phyloP scores from a whole-genome alignment of 2,113 vertebrate species.

The Vidua macroura region DNA sequence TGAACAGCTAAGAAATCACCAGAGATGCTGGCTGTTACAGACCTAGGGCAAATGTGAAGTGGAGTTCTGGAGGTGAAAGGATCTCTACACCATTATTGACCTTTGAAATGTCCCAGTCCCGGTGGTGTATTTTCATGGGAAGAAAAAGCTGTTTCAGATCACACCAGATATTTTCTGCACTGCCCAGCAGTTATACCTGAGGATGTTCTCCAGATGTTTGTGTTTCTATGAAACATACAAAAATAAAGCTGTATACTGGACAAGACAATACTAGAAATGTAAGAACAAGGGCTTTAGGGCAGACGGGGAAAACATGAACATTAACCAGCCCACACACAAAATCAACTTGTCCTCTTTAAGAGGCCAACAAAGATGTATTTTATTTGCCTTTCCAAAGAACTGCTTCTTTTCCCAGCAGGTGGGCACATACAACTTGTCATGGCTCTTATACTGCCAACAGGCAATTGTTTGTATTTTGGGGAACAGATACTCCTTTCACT shows the following conservation, averaged over 20 bases:
- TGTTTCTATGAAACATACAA: slow-evolving; percentile 55
- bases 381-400: slow-evolving; percentile 6
- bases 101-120: slow-evolving; percentile 21
- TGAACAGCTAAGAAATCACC: not conserved
- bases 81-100: not conserved
- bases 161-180: slow-evolving; percentile 17
- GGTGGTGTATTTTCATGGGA: not conserved
- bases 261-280: slow-evolving; percentile 34
- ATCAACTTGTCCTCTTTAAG: not conserved
- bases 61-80: slow-evolving; percentile 25
- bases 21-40: not conserved
- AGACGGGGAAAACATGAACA: not conserved
- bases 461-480: not conserved
- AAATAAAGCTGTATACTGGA: slow-evolving; percentile 71
- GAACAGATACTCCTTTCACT: not conserved
- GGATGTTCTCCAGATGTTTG: slow-evolving; percentile 75
- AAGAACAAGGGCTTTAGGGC: slow-evolving; percentile 36
- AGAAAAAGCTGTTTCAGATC: slow-evolving; percentile 54
- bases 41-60: not conserved
- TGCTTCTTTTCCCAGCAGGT: not conserved
- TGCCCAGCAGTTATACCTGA: slow-evolving; percentile 71
- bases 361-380: not conserved
- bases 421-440: not conserved
- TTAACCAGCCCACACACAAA: not conserved
- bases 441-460: not conserved